These are phyloP conservation scores for Lycocerus yunnanus DNA, from an alignment of 2,888 invertebrate species.

Conservation along the genomic window DNA sequence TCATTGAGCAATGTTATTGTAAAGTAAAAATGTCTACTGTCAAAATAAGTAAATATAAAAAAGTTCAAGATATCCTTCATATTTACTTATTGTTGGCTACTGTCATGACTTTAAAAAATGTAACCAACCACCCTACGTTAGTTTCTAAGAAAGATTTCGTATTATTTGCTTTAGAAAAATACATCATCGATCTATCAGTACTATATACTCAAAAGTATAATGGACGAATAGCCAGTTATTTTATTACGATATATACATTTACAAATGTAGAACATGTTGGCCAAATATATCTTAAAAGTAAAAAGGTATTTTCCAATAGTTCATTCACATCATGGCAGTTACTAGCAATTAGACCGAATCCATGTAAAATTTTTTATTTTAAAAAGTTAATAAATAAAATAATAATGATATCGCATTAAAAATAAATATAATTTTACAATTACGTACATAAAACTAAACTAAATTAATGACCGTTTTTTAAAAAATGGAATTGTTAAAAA, in stretches of 20 bases:
- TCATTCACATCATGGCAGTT: conserved; percentile 53
- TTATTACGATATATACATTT: conserved; percentile 41
- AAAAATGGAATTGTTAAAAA: conserved; percentile 29
- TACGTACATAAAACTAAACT: conserved; percentile 26
- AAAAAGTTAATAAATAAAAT: conserved; percentile 23
- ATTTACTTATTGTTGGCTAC: background rate
- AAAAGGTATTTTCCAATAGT: conserved; percentile 30
- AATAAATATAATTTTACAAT: conserved; percentile 22
- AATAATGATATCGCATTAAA: conserved; percentile 15
- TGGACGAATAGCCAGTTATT: conserved; percentile 55
- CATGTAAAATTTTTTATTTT: conserved; percentile 29
- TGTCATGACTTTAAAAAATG: background rate
- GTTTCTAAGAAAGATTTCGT: background rate
- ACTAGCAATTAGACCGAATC: conserved; percentile 53
- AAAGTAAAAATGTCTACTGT: background rate
- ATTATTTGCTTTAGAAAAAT: background rate
- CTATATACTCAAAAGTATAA: conserved; percentile 52
- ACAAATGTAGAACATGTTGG: conserved; percentile 31
- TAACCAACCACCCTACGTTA: background rate
- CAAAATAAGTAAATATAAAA: background rate
- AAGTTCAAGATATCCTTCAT: background rate
- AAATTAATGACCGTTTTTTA: conserved; percentile 10
- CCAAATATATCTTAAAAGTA: conserved; percentile 19
- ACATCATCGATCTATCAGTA: conserved; percentile 35
- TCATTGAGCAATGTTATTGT: background rate